Conservation (phyloP, 2,888 invertebrate genomes). For the Anagyrus pseudococci region DNA sequence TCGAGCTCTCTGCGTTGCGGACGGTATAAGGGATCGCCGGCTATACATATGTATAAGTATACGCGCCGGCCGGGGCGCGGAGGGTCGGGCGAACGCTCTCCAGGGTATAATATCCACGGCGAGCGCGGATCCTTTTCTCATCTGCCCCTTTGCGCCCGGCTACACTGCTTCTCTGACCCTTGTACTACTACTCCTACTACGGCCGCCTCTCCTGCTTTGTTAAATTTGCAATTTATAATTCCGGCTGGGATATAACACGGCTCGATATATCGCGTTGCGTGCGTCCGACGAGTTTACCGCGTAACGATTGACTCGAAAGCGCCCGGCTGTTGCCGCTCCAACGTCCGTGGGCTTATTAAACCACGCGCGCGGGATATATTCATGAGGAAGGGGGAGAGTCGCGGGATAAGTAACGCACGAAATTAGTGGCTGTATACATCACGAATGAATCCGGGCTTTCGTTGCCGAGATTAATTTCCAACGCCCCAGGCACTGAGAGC, state of each 20-base stretch:
- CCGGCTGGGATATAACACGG: background rate
- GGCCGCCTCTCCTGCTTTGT: conserved; percentile 30
- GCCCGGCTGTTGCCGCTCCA: too few relatives aligned
- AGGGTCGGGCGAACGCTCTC: conserved; percentile 17
- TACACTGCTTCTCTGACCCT: background rate
- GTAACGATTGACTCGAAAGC: too few relatives aligned
- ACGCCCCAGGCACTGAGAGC: too few relatives aligned
- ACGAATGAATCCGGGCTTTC: too few relatives aligned
- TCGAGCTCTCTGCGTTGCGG: conserved; percentile 1
- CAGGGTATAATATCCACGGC: conserved; percentile 31
- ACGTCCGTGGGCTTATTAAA: too few relatives aligned
- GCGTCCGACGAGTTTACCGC: background rate
- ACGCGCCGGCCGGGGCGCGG: background rate
- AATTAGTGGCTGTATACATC: too few relatives aligned
- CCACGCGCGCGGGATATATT: too few relatives aligned
- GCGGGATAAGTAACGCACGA: too few relatives aligned
- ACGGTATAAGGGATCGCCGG: conserved; percentile 24
- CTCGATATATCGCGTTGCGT: background rate
- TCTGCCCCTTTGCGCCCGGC: background rate
- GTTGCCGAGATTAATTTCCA: too few relatives aligned
- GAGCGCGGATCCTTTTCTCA: too few relatives aligned
- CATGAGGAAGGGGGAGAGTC: too few relatives aligned
- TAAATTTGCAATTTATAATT: conserved; percentile 38
- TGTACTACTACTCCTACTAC: background rate
- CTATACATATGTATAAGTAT: conserved; percentile 10